Evolutionary conservation across 2,113 vertebrate species (phyloP).

Genomic region (Burhinus oedicnemus): DNA sequence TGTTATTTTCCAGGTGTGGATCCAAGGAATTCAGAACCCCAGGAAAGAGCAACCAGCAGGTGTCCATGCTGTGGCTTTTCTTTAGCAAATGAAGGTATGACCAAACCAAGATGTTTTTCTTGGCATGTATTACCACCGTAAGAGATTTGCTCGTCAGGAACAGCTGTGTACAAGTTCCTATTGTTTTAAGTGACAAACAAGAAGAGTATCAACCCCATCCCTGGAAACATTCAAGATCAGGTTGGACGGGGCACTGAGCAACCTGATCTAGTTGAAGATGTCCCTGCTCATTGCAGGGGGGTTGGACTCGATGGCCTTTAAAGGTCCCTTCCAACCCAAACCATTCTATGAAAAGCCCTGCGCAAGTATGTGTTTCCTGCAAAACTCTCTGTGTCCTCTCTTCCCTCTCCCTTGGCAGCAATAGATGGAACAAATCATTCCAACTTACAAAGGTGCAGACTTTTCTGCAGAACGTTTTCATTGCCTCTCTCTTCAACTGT

Average conservation of each 20-base stretch:
- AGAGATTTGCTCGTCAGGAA: not conserved
- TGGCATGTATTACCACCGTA: not conserved
- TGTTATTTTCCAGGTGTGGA: not conserved
- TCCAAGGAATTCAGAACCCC: not conserved
- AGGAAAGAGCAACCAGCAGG: not conserved
- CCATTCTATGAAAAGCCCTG: not conserved
- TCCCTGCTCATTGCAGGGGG: not conserved
- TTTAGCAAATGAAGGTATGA: not conserved
- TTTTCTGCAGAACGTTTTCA: not conserved
- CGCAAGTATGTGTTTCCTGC: not conserved
- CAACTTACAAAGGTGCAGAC: not conserved
- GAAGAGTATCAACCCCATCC: not conserved
- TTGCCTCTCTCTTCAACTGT: not conserved
- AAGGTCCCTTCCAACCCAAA: not conserved
- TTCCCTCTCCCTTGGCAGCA: not conserved
- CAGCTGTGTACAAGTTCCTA: not conserved
- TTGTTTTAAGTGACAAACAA: not conserved
- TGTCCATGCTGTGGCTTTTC: not conserved
- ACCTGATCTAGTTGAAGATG: not conserved
- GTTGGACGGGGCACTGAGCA: not conserved
- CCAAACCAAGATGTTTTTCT: not conserved
- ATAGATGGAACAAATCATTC: constrained; percentile 9
- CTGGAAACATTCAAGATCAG: not conserved
- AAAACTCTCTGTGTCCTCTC: not conserved
- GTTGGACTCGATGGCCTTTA: not conserved